Evolutionary conservation across 2,113 vertebrate species (phyloP), one percentile per base, ranked within the genome.

Genomic region (Solenodon paradoxus): DNA sequence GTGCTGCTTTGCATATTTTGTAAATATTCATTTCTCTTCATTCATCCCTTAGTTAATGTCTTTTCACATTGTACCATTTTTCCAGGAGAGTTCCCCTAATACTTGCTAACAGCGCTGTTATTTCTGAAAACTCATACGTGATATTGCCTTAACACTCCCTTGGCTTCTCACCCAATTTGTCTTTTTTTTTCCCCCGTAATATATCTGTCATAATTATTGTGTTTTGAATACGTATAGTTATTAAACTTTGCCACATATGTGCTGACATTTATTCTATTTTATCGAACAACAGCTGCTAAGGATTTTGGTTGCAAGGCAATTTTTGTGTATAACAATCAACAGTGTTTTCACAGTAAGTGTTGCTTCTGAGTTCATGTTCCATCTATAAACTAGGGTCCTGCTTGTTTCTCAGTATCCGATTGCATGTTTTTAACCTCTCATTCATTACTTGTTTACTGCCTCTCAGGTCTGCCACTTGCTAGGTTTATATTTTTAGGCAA

Each of bases 251-350:
- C 42, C 49, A 87, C 81, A 24, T 38, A 38, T 57, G 53, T 79
- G n/a, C 63, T 94, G 77, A 63, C 20, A 26, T 64, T 71, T 92
- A 57, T 92, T 85, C 57, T 57, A 22, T 79, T 93, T 86, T n/a
- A 57, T 57, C 35, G 51, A 90, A 71, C 7, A 80, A 28, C 35
- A 57, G 38, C 72, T 87, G 28, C 80, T 90, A 13, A 45, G 85
- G 64, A 78, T 79, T 72, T 79, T 4, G 47, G 49, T 11, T 45
- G 49, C 38, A 30, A 42, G 10, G 9, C 15, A 51, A 42, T 57
- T 47, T 78, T 92, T 47, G 87, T 24, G n/a, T 47, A 71, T 32
- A 9, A 74, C 51, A 68, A 10, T 17, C 72, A 53, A 42, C 55
- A 64, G 53, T 69, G 42, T 24, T 80, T 1, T 71, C 51, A 26